phyloP scores from a whole-genome alignment of 2,113 vertebrate species.

The Chauna torquata region DNA sequence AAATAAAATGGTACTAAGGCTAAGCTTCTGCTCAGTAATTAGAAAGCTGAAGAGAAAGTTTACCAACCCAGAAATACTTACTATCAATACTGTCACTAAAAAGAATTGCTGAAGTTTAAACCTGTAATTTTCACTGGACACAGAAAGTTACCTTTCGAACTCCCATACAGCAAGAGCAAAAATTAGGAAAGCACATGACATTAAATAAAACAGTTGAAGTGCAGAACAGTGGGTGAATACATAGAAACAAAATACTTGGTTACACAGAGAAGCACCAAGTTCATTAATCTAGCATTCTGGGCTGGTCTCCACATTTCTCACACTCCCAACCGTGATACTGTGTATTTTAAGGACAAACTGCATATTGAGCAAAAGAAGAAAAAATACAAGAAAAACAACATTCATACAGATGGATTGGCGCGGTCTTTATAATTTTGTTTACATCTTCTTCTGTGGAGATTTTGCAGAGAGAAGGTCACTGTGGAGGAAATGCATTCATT shows the following conservation, averaged over 20 bases:
- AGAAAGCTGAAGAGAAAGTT: not conserved
- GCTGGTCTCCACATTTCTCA: not conserved
- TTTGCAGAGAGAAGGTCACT: not conserved
- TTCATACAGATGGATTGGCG: not conserved
- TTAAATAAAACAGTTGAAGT: not conserved
- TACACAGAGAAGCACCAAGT: not conserved
- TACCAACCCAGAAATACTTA: not conserved
- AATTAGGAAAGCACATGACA: not conserved
- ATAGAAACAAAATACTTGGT: not conserved
- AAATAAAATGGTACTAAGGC: not conserved
- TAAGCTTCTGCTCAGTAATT: not conserved
- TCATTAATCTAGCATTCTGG: not conserved
- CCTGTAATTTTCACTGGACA: not conserved
- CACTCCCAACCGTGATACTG: not conserved
- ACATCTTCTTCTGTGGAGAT: not conserved
- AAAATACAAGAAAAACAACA: not conserved
- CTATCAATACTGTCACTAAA: not conserved
- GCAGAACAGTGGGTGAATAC: not conserved
- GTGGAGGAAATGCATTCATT: not conserved
- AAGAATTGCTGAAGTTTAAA: not conserved
- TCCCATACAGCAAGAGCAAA: not conserved
- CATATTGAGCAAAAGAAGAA: not conserved
- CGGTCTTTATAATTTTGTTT: not conserved
- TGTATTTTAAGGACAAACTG: not conserved
- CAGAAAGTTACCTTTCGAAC: not conserved